Percentiles rank a stretch among this genome's conserved stretches.
Conservation (phyloP, 2,113 vertebrate species). For the Numenius arquata region DNA sequence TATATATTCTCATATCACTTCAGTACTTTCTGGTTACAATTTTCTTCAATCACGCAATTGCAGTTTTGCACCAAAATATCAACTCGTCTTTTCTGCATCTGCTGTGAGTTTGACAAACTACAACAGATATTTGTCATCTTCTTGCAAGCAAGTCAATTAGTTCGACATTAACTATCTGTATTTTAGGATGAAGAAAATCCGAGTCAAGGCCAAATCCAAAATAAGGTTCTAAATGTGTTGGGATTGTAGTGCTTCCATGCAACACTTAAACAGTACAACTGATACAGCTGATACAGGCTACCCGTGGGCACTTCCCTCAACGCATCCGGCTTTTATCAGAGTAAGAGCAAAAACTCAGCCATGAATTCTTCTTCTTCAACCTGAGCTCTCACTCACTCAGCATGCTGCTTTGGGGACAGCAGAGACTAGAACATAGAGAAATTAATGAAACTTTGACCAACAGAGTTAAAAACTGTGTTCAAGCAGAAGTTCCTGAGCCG, state of each 20-base stretch:
- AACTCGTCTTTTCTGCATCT: not conserved
- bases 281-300: not conserved
- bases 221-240: not conserved
- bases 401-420: not conserved
- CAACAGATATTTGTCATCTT: not conserved
- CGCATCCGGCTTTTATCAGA: not conserved
- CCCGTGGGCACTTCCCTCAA: not conserved
- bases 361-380: not conserved
- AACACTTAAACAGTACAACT: not conserved
- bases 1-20: not conserved
- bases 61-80: not conserved
- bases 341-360: not conserved
- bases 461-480: not conserved
- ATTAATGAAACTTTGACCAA: not conserved
- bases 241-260: not conserved
- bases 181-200: slow-evolving; percentile 7
- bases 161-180: not conserved
- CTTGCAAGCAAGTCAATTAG: not conserved
- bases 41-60: not conserved
- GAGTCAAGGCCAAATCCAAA: not conserved
- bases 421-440: not conserved
- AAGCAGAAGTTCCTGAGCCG: not conserved
- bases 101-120: not conserved
- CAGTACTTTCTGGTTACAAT: slow-evolving; percentile 23
- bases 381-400: not conserved